Conservation (phyloP, 2,113 vertebrate species). For the Fulica atra region DNA sequence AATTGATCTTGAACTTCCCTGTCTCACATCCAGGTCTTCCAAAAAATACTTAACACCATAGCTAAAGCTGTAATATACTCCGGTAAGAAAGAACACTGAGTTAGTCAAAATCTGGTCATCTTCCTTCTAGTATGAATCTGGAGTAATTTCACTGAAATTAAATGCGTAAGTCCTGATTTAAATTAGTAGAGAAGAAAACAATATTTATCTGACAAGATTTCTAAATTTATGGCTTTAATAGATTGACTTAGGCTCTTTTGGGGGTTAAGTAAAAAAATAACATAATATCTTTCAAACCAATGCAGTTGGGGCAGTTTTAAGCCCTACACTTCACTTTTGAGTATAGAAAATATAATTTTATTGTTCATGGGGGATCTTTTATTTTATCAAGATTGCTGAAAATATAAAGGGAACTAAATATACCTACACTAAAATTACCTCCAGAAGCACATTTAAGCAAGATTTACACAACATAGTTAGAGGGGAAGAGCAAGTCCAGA, state of each 20-base stretch:
- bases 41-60: background rate
- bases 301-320: background rate
- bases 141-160: background rate
- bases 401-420: conserved; percentile 24
- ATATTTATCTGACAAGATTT: background rate
- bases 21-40: background rate
- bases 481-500: background rate
- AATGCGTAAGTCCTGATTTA: background rate
- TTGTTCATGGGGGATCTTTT: background rate
- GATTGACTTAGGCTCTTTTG: background rate
- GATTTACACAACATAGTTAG: background rate
- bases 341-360: background rate
- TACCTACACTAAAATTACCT: background rate
- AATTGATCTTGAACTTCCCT: conserved; percentile 49
- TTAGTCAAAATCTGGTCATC: background rate
- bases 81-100: background rate
- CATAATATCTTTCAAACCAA: background rate
- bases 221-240: background rate
- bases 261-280: background rate
- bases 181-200: background rate
- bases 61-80: background rate
- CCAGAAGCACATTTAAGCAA: conserved; percentile 1
- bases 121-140: background rate
- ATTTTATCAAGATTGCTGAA: conserved; percentile 27
- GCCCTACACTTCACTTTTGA: background rate